These are phyloP conservation scores for Microdon myrmicae DNA, from an alignment of 2,888 invertebrate genomes.

Conservation along the genomic window DNA sequence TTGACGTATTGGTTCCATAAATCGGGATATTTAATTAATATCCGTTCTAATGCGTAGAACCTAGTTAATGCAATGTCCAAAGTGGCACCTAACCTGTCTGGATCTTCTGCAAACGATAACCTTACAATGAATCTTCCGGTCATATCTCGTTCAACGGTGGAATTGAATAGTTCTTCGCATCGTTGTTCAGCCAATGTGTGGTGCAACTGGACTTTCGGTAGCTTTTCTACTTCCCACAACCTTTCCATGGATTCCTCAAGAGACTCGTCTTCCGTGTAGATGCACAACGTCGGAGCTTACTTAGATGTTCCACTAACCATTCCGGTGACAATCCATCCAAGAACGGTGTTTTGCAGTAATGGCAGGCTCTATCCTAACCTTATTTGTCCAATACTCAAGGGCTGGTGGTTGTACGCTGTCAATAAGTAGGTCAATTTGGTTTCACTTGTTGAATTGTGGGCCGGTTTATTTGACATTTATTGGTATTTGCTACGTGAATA, in stretches of 20 bases:
- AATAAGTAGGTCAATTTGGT: no score
- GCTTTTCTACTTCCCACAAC: constrained; percentile 1
- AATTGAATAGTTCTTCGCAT: background rate
- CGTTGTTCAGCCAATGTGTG: background rate
- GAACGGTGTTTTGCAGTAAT: background rate
- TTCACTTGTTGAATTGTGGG: no score
- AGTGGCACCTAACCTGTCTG: background rate
- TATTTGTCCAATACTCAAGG: background rate
- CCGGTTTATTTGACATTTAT: no score
- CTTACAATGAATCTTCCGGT: no score
- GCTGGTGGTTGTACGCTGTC: no score
- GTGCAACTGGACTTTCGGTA: no score
- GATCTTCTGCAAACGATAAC: background rate
- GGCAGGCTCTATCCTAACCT: background rate
- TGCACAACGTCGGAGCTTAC: background rate
- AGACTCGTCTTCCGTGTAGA: constrained; percentile 1
- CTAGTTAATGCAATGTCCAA: background rate
- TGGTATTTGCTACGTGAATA: constrained; percentile 1
- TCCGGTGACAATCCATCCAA: constrained; percentile 3
- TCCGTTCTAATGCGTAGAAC: background rate
- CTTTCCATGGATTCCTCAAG: constrained; percentile 1
- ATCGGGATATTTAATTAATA: background rate
- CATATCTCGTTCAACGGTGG: background rate
- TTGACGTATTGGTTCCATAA: background rate
- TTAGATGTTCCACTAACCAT: background rate